A percentile compares a stretch with the other conserved stretches of the same genome.
phyloP scores from a whole-genome alignment of 2,113 vertebrate genomes.

The Rostratula benghalensis region DNA sequence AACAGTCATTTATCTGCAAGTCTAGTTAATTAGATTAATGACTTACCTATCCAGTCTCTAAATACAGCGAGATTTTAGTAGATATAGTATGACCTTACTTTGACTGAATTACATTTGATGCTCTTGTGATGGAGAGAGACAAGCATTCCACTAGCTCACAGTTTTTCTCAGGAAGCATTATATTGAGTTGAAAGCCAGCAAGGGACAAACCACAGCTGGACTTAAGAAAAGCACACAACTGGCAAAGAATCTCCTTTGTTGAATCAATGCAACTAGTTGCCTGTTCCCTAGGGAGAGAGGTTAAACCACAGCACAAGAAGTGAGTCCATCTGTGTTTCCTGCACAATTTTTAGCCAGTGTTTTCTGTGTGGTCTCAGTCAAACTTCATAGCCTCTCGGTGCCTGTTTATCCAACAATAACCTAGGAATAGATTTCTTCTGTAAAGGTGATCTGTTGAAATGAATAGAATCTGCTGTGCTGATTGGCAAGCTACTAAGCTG shows the following conservation, averaged over 20 bases:
- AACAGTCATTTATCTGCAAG: constrained; percentile 63
- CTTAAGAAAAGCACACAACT: background rate
- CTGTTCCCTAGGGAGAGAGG: background rate
- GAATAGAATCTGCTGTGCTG: background rate
- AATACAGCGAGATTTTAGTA: constrained; percentile 41
- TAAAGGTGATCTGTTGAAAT: background rate
- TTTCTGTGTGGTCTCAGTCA: background rate
- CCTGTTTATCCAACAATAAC: background rate
- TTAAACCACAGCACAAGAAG: background rate
- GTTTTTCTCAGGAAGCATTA: background rate
- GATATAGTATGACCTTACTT: constrained; percentile 35
- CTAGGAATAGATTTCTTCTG: background rate
- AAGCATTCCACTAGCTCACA: background rate
- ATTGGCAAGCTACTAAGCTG: background rate
- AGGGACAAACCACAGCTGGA: background rate
- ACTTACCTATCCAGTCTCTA: constrained; percentile 57
- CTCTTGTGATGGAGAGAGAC: background rate
- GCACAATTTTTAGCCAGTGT: background rate
- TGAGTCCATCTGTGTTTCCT: background rate
- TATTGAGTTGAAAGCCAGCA: background rate
- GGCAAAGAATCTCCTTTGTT: background rate
- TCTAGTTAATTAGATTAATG: constrained; percentile 64
- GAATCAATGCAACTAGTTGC: background rate
- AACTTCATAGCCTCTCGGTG: background rate
- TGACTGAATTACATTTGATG: background rate